These are phyloP conservation scores for Geotrypetes seraphini DNA, from an alignment of 2,797 vertebrate genomes.

Conservation along the genomic window DNA sequence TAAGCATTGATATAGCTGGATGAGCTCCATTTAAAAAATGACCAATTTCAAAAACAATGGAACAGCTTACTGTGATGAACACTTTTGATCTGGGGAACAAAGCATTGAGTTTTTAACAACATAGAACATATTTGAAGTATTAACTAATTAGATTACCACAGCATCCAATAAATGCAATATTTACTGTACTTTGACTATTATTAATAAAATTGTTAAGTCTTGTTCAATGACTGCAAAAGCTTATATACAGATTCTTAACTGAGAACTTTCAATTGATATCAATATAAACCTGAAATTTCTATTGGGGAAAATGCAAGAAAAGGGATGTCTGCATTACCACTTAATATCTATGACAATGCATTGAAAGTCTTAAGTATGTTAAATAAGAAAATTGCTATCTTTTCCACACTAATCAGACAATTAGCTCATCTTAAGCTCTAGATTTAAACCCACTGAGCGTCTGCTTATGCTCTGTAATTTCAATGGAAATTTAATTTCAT, in stretches of 20 bases:
- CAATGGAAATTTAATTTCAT: too few relatives aligned
- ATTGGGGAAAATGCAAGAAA: constrained; percentile 16
- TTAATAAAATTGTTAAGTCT: too few relatives aligned
- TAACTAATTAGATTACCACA: background rate
- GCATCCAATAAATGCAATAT: background rate
- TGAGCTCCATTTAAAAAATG: constrained; percentile 85
- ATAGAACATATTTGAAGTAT: background rate
- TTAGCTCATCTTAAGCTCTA: too few relatives aligned
- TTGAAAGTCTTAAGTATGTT: too few relatives aligned
- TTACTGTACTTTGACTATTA: too few relatives aligned
- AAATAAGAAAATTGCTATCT: too few relatives aligned
- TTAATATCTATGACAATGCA: too few relatives aligned
- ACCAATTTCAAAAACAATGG: constrained; percentile 73
- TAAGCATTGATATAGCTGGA: constrained; percentile 83
- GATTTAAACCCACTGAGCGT: too few relatives aligned
- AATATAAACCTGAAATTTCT: background rate
- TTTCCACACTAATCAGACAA: too few relatives aligned
- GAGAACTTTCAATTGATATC: background rate
- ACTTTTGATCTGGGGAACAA: constrained; percentile 21
- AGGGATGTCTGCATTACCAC: too few relatives aligned
- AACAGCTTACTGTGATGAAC: constrained; percentile 58
- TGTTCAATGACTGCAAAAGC: background rate
- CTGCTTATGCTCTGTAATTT: too few relatives aligned
- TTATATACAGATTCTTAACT: too few relatives aligned
- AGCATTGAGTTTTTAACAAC: constrained; percentile 18